These are phyloP conservation scores for Prunella himalayana DNA, from an alignment of 2,113 vertebrate genomes.

Conservation along the genomic window DNA sequence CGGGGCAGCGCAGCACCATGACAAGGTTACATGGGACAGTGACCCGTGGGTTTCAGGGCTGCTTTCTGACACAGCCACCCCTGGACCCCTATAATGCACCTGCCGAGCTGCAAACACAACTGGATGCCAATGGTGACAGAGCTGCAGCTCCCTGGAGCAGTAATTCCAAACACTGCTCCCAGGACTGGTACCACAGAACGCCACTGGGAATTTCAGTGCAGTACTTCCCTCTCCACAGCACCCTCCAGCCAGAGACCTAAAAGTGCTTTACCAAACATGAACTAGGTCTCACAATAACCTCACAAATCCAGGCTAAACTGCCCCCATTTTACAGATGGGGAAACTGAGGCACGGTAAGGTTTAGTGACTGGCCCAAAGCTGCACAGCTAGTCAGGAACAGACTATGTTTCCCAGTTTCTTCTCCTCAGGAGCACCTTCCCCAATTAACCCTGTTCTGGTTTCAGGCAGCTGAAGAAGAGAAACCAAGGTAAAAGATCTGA, in stretches of 20 bases:
- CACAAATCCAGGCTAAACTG: background rate
- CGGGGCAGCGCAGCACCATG: accelerated
- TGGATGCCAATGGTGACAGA: accelerated
- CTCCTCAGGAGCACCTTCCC: background rate
- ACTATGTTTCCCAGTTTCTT: background rate
- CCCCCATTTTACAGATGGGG: constrained; percentile 17
- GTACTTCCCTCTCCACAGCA: background rate
- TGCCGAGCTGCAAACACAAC: background rate
- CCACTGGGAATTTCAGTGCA: accelerated
- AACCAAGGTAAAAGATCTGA: background rate
- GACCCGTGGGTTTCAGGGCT: accelerated
- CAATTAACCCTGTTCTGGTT: background rate
- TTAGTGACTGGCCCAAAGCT: background rate
- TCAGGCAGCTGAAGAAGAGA: background rate
- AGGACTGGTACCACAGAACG: background rate
- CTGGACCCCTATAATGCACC: background rate
- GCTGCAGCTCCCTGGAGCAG: background rate
- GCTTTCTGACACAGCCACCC: background rate
- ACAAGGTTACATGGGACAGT: accelerated
- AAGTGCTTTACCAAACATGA: background rate
- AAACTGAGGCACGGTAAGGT: constrained; percentile 9
- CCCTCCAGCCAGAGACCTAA: background rate
- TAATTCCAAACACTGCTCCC: background rate
- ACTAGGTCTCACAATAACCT: background rate
- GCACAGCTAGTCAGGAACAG: background rate